Conservation (phyloP, 2,888 invertebrate species). For the Cantharis lateralis region DNA sequence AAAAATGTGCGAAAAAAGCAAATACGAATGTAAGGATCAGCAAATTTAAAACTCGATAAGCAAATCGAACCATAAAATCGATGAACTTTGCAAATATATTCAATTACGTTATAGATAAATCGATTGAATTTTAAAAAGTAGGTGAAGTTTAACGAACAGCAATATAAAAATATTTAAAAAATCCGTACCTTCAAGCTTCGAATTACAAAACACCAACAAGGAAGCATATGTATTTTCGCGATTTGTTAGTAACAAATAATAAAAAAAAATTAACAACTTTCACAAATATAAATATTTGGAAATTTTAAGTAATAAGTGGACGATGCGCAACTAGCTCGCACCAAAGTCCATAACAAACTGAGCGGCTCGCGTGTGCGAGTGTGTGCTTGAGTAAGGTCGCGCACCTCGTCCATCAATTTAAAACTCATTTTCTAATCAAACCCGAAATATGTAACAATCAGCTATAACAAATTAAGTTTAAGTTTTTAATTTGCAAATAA, state of each 20-base stretch:
- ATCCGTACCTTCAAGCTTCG: not conserved
- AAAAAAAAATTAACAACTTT: not conserved
- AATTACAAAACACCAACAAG: not conserved
- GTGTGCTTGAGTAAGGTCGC: not conserved
- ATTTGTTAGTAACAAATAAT: not conserved
- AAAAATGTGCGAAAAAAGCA: not conserved
- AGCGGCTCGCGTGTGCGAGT: not conserved
- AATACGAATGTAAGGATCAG: not conserved
- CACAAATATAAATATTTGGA: not conserved
- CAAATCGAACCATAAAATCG: not conserved
- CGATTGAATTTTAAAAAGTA: not conserved
- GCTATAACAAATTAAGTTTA: not conserved
- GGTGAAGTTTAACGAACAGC: not conserved
- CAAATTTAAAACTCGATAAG: not conserved
- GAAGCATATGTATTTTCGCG: not conserved
- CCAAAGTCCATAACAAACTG: not conserved
- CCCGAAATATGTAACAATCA: not conserved
- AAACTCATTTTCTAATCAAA: not conserved
- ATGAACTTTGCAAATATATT: not conserved
- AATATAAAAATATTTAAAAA: not conserved
- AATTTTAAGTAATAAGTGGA: not conserved
- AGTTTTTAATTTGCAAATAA: not conserved
- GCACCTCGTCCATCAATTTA: not conserved
- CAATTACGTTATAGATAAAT: not conserved
- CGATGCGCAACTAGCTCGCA: not conserved